Evolutionary conservation across 2,888 invertebrate genomes (phyloP), one percentile per base, ranked within the genome.

Genomic region (Lasius fuliginosus): DNA sequence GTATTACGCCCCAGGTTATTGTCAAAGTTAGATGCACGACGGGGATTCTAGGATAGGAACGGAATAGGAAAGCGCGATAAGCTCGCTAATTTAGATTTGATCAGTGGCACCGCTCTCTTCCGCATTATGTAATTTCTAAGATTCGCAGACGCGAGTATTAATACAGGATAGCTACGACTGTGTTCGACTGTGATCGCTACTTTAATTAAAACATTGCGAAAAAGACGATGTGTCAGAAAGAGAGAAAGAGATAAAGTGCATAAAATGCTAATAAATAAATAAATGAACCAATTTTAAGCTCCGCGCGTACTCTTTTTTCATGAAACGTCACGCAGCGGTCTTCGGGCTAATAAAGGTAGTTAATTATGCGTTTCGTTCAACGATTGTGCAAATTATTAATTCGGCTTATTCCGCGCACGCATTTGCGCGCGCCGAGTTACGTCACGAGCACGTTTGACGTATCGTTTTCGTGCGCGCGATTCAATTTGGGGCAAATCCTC

Each of bases 1-100:
- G 42, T 27, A 49, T 81, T 62, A 73, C 18, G 3, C 1, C 1
- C 23, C 18, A n/a, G 36, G 23, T 81, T 81, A 81, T 62, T 73
- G 46, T 81, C 73, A 73, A 81, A 81, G 79, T 81, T 79, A 12
- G 36, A 49, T 36, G 79, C 46, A 27, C 18, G 23, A 33, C 23
- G 18, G 18, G 1, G 42, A 11, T 9, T 4, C 1, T 4, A 36
- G 64, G 8, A 18, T 23, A 23, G 30, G 15, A 53, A 65, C 27
- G 56, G 23, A 11, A 64, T 9, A 8, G n/a, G 53, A 33, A 58
- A 58, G 30, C 69, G 42, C 69, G 42, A 65, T 65, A 36, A 60
- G 46, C 23, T 53, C 4, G 71, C 73, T 79, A 60, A 79, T 79
- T 53, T 71, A 79, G 71, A 71, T 30, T 58, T 33, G 46, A 8